Evolutionary conservation across 2,888 invertebrate genomes (phyloP).

Genomic region (Microchrysa polita): DNA sequence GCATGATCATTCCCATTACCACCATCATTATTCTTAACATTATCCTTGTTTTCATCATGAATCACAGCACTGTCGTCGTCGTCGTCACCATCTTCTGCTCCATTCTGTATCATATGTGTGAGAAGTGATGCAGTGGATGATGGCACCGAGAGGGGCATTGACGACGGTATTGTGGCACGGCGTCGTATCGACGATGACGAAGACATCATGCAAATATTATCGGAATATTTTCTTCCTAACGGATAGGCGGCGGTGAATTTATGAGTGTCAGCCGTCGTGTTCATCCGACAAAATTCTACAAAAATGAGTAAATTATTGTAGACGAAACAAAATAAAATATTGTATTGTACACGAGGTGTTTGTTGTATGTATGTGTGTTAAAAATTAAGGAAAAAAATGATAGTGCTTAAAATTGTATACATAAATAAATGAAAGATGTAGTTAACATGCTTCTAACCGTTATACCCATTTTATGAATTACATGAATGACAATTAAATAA

Average conservation of each 20-base stretch:
- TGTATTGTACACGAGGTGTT: too few relatives aligned
- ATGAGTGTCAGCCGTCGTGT: background rate
- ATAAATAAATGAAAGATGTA: too few relatives aligned
- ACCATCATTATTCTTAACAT: constrained; percentile 24
- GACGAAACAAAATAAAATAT: background rate
- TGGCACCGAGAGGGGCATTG: constrained; percentile 30
- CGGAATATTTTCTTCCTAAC: constrained; percentile 39
- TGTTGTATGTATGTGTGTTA: too few relatives aligned
- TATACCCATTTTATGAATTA: too few relatives aligned
- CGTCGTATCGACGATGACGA: background rate
- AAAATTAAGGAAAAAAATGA: too few relatives aligned
- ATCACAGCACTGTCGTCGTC: background rate
- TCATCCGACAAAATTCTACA: constrained; percentile 38
- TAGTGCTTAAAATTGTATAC: too few relatives aligned
- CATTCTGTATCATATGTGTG: constrained; percentile 31
- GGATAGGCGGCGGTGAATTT: constrained; percentile 4
- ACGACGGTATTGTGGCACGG: background rate
- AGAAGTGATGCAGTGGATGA: constrained; percentile 31
- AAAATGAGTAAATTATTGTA: constrained; percentile 28
- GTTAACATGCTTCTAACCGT: too few relatives aligned
- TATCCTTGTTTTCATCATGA: background rate
- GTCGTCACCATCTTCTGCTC: background rate
- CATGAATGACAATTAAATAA: too few relatives aligned
- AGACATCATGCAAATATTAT: constrained; percentile 40
- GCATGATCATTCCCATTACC: background rate